Conservation (phyloP, 2,113 vertebrate genomes). For the Empidonax traillii region DNA sequence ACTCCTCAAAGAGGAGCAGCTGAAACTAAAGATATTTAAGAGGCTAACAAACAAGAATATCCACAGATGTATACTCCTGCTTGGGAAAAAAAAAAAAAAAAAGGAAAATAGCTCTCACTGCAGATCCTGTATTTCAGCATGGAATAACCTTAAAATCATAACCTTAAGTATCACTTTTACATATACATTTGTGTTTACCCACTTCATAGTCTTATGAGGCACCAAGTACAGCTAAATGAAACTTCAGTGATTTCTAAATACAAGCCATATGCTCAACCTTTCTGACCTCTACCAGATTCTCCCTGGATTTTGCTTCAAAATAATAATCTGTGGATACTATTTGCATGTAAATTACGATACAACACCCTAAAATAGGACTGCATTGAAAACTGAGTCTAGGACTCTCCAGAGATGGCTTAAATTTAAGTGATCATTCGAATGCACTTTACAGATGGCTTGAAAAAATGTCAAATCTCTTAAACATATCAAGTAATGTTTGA, state of each 20-base stretch:
- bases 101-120: not conserved
- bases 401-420: conserved; percentile 9
- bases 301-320: conserved; percentile 14
- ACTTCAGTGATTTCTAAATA: not conserved
- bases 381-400: not conserved
- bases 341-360: conserved; percentile 2
- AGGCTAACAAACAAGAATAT: not conserved
- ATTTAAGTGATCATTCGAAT: conserved; percentile 33
- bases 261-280: not conserved
- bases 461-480: conserved; percentile 15
- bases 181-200: not conserved
- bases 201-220: not conserved
- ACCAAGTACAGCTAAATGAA: not conserved
- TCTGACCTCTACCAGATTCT: conserved; percentile 18
- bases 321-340: not conserved
- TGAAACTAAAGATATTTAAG: not conserved
- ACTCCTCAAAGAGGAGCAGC: not conserved
- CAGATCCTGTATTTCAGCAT: not conserved
- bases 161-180: not conserved
- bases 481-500: not conserved
- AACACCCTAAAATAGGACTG: conserved; percentile 17
- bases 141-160: not conserved
- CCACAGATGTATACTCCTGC: not conserved
- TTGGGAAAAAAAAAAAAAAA: too few species aligned
- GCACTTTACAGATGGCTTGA: conserved; percentile 15